Evolutionary conservation across 2,888 invertebrate species (phyloP).

Genomic region (Deroplatys truncata): DNA sequence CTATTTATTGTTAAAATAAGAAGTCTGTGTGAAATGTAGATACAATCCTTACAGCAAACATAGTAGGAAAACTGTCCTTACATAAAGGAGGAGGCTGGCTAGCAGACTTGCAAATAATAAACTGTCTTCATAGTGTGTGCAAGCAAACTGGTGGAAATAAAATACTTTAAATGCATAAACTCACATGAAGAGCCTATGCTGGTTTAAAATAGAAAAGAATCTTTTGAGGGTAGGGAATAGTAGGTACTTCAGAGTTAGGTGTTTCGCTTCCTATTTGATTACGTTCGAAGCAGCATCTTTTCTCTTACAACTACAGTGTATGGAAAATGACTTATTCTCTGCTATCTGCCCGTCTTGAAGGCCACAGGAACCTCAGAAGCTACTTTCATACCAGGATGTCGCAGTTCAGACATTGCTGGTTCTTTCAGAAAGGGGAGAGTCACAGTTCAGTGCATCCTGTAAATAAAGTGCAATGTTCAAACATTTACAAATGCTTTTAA

Average conservation of each 20-base stretch:
- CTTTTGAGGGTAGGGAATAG: neutral
- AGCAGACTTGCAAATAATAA: too few relatives aligned
- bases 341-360: neutral
- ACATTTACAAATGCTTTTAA: neutral
- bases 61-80: neutral
- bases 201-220: too few relatives aligned
- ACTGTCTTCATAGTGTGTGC: neutral
- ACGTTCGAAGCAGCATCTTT: neutral
- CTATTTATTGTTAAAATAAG: neutral
- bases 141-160: neutral
- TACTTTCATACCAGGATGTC: neutral
- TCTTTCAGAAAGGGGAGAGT: neutral
- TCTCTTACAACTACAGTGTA: neutral
- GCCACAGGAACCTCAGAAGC: neutral
- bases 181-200: neutral
- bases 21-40: neutral
- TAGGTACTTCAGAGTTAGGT: neutral
- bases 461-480: neutral
- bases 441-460: neutral
- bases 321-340: neutral
- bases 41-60: neutral
- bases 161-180: neutral
- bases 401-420: constrained; percentile 3
- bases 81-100: neutral
- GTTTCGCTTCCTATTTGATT: neutral